Base-by-base conservation (phyloP, 2,797 vertebrate genomes). In the Pangasius sanitwongsei region DNA sequence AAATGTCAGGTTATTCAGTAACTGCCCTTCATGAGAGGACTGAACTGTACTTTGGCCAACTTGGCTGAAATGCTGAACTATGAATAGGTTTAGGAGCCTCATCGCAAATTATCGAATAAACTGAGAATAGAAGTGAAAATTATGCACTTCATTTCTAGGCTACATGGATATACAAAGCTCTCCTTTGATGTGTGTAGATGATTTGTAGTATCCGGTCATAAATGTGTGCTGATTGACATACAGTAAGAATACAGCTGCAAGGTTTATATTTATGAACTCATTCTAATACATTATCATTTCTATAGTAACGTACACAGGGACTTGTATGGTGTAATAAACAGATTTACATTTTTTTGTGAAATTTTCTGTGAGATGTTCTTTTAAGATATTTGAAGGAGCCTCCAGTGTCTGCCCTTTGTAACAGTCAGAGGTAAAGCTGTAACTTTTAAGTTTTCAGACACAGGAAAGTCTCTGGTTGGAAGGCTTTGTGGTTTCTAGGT, bases 1-100 rank as follows among this genome's bases (percentile, higher is more conserved):
- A 87, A 87, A 81, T 77, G 86, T 87, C 87, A 75, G 86, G 75
- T 87, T 70, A 31, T 87, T 89, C 61, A 83, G 83, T 89, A 86
- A 84, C 65, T 86, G 75, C 23, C 75, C 28, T 75, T 87, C 31
- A 80, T 55, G 53, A 81, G 84, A 90, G n/a, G 67, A 82, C 18
- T 75, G 59, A 44, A 34, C 75, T 82, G 41, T 37, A 67, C 57
- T 83, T 65, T 85, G 25, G 88, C n/a, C 63, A 80, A 87, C 57
- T 75, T 70, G 85, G 61, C 41, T 83, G 65, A 63, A 85, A 85
- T 25, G 57, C 50, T 61, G 34, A 77, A 87, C 86, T 41, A 87
- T 41, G 37, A 59, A 41, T 84, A 15, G 44, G 67, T 89, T 75
- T 88, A 72, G 69, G 50, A 72, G 25, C 61, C 41, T 69, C n/a